Evolutionary conservation across 2,888 invertebrate genomes (phyloP).

Genomic region (Drosophila kanekoi): DNA sequence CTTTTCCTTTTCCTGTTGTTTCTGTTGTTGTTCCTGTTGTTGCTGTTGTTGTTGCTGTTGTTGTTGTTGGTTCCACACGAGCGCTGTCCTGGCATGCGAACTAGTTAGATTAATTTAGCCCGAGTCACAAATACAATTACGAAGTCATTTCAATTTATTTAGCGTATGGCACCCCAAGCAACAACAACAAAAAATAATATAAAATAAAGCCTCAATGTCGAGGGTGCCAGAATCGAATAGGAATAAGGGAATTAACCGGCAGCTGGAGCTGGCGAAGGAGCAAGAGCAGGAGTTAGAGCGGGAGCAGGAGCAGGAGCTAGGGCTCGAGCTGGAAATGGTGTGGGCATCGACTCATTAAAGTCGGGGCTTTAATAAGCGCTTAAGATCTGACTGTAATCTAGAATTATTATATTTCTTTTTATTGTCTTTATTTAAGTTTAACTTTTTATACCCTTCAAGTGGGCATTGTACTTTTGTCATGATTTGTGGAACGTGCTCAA

Average conservation of each 20-base stretch:
- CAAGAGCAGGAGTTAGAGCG: neutral
- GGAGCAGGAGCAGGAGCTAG: neutral
- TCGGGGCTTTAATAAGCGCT: conserved; percentile 9
- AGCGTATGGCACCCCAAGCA: conserved; percentile 55
- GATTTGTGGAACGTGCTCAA: too few species aligned
- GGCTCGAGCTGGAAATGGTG: neutral
- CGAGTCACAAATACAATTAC: conserved; percentile 80
- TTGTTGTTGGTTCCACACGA: conserved; percentile 72
- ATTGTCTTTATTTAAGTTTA: conserved; percentile 22
- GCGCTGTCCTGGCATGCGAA: conserved; percentile 65
- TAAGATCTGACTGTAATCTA: conserved; percentile 37
- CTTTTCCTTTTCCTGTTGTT: too few species aligned
- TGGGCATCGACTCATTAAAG: conserved; percentile 39
- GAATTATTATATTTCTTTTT: conserved; percentile 11
- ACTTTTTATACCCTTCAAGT: neutral
- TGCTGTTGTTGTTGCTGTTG: conserved; percentile 36
- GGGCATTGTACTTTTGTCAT: neutral
- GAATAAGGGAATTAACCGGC: neutral
- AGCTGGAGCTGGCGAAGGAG: neutral
- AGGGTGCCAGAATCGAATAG: conserved; percentile 26
- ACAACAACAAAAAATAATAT: conserved; percentile 13
- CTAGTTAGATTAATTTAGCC: conserved; percentile 77
- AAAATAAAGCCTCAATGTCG: conserved; percentile 39
- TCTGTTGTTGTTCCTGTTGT: conserved; percentile 22
- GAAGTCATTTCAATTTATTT: conserved; percentile 80